A percentile compares a stretch with the other conserved stretches of the same genome.
These are phyloP conservation scores for Isotomurus palustris DNA, from an alignment of 2,888 invertebrate genomes.

Conservation along the genomic window DNA sequence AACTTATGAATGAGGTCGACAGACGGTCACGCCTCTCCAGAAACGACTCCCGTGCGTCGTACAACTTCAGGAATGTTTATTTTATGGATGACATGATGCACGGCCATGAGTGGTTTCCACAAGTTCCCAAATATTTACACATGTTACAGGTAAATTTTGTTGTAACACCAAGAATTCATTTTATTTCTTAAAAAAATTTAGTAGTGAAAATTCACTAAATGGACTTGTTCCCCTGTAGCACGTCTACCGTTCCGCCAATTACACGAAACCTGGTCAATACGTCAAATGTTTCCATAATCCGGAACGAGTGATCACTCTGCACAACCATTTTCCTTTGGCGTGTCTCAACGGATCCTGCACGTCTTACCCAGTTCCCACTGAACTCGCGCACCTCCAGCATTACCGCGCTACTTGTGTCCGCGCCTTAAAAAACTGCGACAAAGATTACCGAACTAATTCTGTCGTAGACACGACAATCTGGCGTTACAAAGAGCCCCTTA, in stretches of 20 bases:
- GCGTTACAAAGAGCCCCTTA: conserved; percentile 48
- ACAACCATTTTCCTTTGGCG: conserved; percentile 50
- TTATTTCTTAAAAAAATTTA: too few species aligned
- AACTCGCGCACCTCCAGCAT: conserved; percentile 52
- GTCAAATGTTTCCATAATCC: conserved; percentile 51
- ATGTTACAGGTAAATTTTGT: conserved; percentile 60
- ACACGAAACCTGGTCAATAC: conserved; percentile 49
- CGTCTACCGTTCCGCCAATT: conserved; percentile 48
- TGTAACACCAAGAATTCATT: too few species aligned
- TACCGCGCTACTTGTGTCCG: conserved; percentile 51
- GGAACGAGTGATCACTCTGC: conserved; percentile 48
- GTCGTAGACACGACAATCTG: conserved; percentile 49
- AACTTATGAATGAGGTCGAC: conserved; percentile 68
- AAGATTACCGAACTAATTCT: conserved; percentile 46
- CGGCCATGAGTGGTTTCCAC: conserved; percentile 72
- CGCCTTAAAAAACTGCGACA: conserved; percentile 47
- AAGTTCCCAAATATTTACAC: conserved; percentile 81
- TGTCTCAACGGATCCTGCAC: conserved; percentile 48
- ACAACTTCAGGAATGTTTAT: conserved; percentile 87
- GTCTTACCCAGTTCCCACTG: conserved; percentile 48
- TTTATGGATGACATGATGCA: conserved; percentile 82
- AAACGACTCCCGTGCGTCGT: conserved; percentile 67
- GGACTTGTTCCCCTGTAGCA: too few species aligned
- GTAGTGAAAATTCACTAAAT: too few species aligned
- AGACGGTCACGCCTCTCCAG: conserved; percentile 64